Evolutionary conservation across 2,113 vertebrate species (phyloP).

Genomic region (Connochaetes taurinus): DNA sequence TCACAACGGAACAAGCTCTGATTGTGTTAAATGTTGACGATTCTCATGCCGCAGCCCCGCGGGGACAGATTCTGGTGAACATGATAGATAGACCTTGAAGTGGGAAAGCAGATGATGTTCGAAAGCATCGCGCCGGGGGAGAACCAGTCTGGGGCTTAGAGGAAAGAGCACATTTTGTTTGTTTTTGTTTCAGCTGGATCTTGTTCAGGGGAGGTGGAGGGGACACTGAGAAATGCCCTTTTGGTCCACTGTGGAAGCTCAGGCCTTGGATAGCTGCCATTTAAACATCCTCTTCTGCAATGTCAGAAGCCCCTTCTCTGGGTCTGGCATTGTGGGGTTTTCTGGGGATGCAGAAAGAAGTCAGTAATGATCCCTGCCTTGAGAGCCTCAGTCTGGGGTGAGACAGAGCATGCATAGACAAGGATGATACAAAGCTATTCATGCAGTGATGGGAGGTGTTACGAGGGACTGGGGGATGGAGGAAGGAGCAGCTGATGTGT

Average conservation of each 20-base stretch:
- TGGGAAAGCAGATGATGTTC: slow-evolving; percentile 41
- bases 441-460: not conserved
- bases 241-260: not conserved
- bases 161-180: slow-evolving; percentile 56
- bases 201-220: not conserved
- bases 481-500: not conserved
- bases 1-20: not conserved
- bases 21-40: slow-evolving; percentile 34
- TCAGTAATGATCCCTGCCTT: not conserved
- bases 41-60: not conserved
- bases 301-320: not conserved
- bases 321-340: not conserved
- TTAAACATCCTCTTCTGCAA: not conserved
- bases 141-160: not conserved
- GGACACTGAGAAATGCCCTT: not conserved
- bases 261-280: not conserved
- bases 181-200: slow-evolving; percentile 56
- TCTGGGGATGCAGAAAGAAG: not conserved
- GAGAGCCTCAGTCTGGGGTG: not conserved
- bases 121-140: not conserved
- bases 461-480: not conserved
- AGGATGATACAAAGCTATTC: not conserved
- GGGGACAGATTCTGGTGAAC: slow-evolving; percentile 54
- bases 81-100: slow-evolving; percentile 59
- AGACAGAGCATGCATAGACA: not conserved